Evolutionary conservation across 2,113 vertebrate species (phyloP).

Genomic region (Labeo catla): DNA sequence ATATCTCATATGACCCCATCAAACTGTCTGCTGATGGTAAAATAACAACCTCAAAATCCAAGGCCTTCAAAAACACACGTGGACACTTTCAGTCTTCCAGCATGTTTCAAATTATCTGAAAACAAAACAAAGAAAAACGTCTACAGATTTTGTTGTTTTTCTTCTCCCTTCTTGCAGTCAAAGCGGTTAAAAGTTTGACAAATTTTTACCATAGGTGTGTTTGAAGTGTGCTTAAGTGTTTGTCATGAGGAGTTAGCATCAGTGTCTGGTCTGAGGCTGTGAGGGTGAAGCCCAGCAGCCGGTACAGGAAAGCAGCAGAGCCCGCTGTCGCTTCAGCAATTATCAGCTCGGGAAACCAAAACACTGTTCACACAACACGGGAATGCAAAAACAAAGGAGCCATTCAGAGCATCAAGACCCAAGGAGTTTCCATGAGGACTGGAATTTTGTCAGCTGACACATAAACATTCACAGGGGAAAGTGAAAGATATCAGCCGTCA

Average conservation of each 20-base stretch:
- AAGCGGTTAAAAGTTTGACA: conserved; percentile 66
- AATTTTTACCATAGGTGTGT: conserved; percentile 65
- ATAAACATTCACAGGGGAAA: conserved; percentile 63
- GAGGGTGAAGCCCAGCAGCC: conserved; percentile 61
- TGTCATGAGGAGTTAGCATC: conserved; percentile 72
- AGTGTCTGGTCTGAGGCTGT: conserved; percentile 62
- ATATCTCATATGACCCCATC: conserved; percentile 71
- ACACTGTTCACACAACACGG: conserved; percentile 70
- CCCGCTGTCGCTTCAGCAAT: conserved; percentile 67
- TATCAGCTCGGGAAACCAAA: conserved; percentile 73
- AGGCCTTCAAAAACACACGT: conserved; percentile 64
- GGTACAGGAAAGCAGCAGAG: conserved; percentile 51
- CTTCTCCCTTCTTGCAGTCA: conserved; percentile 58
- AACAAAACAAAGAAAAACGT: conserved; percentile 64
- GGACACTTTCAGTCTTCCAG: conserved; percentile 65
- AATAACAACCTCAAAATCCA: conserved; percentile 70
- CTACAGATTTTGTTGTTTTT: conserved; percentile 55
- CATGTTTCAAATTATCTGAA: conserved; percentile 71
- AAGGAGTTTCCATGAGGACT: conserved; percentile 71
- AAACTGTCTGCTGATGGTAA: conserved; percentile 58
- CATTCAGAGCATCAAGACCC: conserved; percentile 70
- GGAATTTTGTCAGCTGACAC: conserved; percentile 70
- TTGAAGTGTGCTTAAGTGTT: conserved; percentile 69
- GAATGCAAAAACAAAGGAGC: conserved; percentile 75
- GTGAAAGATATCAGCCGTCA: conserved; percentile 70